Percentiles rank a stretch among this genome's conserved stretches.
These are phyloP conservation scores for Apteryx mantelli DNA, from an alignment of 2,113 vertebrate genomes.

Conservation along the genomic window DNA sequence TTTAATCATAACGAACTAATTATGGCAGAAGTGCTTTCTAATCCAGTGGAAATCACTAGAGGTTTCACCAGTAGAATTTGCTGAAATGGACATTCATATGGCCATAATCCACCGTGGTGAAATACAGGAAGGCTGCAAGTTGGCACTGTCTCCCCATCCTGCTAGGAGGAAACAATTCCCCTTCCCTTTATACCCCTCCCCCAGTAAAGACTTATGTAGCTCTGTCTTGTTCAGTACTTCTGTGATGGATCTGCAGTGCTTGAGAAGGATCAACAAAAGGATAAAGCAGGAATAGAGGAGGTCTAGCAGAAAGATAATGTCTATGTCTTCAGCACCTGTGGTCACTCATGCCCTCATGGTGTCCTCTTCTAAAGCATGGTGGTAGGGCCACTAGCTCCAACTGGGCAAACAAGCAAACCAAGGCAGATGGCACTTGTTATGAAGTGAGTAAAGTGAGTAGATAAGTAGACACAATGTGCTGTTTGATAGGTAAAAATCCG, in stretches of 20 bases:
- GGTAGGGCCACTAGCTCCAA: background rate
- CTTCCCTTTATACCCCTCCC: background rate
- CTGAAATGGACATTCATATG: background rate
- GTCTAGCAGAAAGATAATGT: background rate
- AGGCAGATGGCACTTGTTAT: background rate
- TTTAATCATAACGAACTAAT: background rate
- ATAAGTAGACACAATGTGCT: background rate
- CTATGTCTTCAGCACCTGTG: background rate
- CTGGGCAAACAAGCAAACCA: background rate
- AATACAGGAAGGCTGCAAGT: background rate
- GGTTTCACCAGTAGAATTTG: background rate
- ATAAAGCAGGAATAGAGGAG: background rate
- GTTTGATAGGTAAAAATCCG: background rate
- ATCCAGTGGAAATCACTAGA: background rate
- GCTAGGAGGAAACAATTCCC: background rate
- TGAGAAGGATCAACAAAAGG: background rate
- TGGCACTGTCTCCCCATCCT: background rate
- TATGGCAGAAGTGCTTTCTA: background rate
- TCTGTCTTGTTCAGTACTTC: background rate
- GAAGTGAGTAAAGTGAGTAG: background rate
- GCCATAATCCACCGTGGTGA: background rate
- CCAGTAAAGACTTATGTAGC: background rate
- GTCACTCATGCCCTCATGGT: background rate
- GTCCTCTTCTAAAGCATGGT: background rate
- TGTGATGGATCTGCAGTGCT: background rate